Base-by-base conservation (phyloP, 2,888 invertebrate genomes). In the Bellardia bayeri region DNA sequence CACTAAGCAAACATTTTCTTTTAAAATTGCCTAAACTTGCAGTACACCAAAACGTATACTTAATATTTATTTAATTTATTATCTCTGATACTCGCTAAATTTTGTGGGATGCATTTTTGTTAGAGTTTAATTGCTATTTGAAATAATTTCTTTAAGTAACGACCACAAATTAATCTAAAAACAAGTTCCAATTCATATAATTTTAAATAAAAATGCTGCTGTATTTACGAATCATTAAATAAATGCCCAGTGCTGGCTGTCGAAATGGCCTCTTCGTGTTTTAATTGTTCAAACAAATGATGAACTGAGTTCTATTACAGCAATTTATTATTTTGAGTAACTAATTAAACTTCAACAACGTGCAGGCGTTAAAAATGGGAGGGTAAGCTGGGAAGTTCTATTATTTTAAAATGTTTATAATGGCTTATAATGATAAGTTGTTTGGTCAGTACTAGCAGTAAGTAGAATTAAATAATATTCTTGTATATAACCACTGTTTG, bases 251-350 rank as follows among this genome's bases (percentile, higher is more conserved):
- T 33, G 61, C 61, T 33, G 33, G 33, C 33, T 5, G 14, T 14
- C 33, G 13, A 49, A 49, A 49, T 68, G 14, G 8, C 13, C 51
- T 33, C 33, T 14, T 69, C 4, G 7, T 23, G 14, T 68, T 49
- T 23, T 49, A 23, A 68, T 68, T 68, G 68, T 68, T 2, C 49
- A 51, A 49, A 51, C 30, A 33, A 37, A 33, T 69, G 51, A 49
- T 69, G 49, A 14, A n/a, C 49, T 69, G 68, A 14, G 13, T 49
- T 51, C 42, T 51, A 78, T 78, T 78, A 78, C 76, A 54, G 66
- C 51, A 78, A 78, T 78, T 78, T 66, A 78, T 78, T 78, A 78
- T n/a, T 78, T 66, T 78, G 40, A 78, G 23, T 6, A 78, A 66
- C 66, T 78, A 66, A 78, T 78, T 56, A 40, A 78, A 66, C 66